A percentile compares a stretch with the other conserved stretches of the same genome.
Conservation (phyloP, 2,113 vertebrate species). For the Rhegmatorhina hoffmannsi region DNA sequence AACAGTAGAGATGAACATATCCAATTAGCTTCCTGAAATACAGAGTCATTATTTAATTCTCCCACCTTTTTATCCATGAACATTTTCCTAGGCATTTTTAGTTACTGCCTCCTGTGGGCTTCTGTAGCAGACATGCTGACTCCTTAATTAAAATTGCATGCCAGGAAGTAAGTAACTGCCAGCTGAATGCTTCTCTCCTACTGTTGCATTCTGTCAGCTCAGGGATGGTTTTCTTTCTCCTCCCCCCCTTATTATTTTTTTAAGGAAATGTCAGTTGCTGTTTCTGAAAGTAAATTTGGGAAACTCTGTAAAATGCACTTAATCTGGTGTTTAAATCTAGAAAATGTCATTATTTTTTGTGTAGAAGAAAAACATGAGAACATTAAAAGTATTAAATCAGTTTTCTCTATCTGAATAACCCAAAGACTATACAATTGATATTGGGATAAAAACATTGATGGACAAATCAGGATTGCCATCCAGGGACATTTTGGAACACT, state of each 20-base stretch:
- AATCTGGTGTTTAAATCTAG: neutral
- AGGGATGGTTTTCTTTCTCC: constrained; percentile 31
- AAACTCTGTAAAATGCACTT: neutral
- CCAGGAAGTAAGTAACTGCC: constrained; percentile 72
- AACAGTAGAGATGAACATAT: neutral
- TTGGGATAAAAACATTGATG: neutral
- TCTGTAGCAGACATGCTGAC: constrained; percentile 69
- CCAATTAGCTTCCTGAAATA: constrained; percentile 47
- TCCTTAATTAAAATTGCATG: constrained; percentile 77
- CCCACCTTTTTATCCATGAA: constrained; percentile 47
- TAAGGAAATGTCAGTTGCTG: constrained; percentile 35
- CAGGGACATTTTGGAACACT: neutral
- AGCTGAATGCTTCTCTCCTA: constrained; percentile 71
- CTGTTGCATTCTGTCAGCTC: constrained; percentile 72
- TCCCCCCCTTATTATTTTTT: neutral
- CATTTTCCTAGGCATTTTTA: constrained; percentile 59
- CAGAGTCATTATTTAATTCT: constrained; percentile 41
- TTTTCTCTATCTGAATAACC: neutral
- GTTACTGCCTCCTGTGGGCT: constrained; percentile 66
- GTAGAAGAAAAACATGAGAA: neutral
- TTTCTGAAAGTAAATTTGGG: constrained; percentile 25
- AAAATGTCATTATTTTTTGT: neutral
- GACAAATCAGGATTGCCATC: neutral
- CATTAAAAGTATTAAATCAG: neutral
- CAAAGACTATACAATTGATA: neutral